A percentile compares a stretch with the other conserved stretches of the same genome.
Evolutionary conservation across 2,113 vertebrate species (phyloP).

Genomic region (Benitochromis conjunctus): DNA sequence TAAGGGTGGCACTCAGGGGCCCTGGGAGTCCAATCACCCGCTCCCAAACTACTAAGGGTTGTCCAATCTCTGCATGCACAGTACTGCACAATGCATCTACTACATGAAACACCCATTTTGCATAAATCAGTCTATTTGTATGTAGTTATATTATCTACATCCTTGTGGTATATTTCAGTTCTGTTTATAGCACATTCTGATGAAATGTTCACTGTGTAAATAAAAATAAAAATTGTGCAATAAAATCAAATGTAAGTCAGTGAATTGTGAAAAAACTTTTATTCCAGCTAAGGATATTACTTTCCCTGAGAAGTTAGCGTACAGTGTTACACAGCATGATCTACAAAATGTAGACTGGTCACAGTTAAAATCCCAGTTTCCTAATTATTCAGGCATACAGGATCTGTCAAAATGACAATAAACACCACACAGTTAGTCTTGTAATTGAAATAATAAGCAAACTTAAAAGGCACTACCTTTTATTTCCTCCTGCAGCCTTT

Average conservation of each 20-base stretch:
- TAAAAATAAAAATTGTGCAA: not conserved
- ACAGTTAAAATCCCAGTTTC: constrained; percentile 16
- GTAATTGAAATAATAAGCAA: constrained; percentile 23
- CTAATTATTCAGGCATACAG: constrained; percentile 2
- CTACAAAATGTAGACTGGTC: constrained; percentile 18
- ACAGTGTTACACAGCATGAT: not conserved
- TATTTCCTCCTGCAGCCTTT: not conserved
- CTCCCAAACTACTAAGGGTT: rapidly evolving
- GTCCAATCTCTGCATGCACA: not conserved
- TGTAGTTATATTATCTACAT: not conserved
- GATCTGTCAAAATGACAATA: not conserved
- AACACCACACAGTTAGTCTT: not conserved
- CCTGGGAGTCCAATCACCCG: not conserved
- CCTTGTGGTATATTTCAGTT: not conserved
- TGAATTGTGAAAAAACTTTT: constrained; percentile 16
- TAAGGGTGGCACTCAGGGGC: rapidly evolving
- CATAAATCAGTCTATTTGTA: not conserved
- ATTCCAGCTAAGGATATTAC: constrained; percentile 16
- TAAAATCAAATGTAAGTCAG: not conserved
- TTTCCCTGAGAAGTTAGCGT: constrained; percentile 47
- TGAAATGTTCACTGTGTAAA: too few species aligned
- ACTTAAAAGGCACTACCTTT: constrained; percentile 16
- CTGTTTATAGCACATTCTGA: not conserved
- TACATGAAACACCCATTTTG: not conserved
- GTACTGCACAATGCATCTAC: not conserved